Base-by-base conservation (phyloP, 2,797 vertebrate genomes). In the Cygnus olor region DNA sequence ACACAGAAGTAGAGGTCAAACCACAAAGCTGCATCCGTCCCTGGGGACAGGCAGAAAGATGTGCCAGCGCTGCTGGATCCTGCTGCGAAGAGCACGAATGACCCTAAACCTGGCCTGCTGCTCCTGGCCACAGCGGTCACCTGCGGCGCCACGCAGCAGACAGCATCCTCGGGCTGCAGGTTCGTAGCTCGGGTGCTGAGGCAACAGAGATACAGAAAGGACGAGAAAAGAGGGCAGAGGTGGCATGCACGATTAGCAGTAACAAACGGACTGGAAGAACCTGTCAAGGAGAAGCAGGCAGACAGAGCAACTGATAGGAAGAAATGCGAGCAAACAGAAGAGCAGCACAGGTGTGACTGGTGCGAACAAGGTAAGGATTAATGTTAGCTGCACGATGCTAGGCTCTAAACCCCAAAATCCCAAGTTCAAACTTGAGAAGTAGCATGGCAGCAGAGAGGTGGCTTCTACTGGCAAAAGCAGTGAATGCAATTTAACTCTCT, bases 351-450 rank as follows among this genome's bases (percentile, higher is more conserved):
- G 38, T 28, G 18, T 22, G 51, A 49, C 14, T 57, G 25, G 45
- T 4, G 10, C 60, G 47, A 66, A 47, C 14, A 53, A 53, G 34
- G 54, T 36, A 56, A 56, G 24, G 65, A 44, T 58, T n/a, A 38
- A 38, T 9, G 13, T 14, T 25, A 58, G 28, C 19, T 13, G 17
- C 2, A 7, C 0, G 0, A 60, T 16, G 8, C 44, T 16, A 38
- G 18, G 19, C n/a, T 38, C 34, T 63, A 11, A 68, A 17, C 25
- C 42, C 61, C 40, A 34, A 21, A 32, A 61, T 61, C 47, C 7
- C 3, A 22, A 49, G 30, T 21, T 38, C 51, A 65, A 66, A n/a
- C 21, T 32, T 32, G 18, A 60, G 47, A 80, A 45, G 40, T 24
- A 42, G 2, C 3, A 19, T 0, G 0, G 32, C 32, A 72, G 80